Percentiles rank a stretch among this genome's conserved stretches.
phyloP scores from a whole-genome alignment of 2,113 vertebrate species.

The Corydoras sp. region DNA sequence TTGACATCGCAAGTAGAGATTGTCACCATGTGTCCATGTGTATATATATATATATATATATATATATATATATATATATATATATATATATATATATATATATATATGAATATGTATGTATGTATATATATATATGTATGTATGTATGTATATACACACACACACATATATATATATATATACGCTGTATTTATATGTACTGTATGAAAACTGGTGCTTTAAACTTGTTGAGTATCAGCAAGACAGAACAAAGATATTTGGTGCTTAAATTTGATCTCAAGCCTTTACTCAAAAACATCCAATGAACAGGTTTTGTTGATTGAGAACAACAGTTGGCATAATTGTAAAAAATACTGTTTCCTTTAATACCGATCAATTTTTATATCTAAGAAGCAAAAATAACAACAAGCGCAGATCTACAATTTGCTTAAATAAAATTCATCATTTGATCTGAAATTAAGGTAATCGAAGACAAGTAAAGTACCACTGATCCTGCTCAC shows the following conservation, averaged over 20 bases:
- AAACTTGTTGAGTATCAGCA: neutral
- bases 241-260: neutral
- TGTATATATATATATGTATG: no score
- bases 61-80: no score
- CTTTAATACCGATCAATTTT: no score
- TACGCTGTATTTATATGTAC: no score
- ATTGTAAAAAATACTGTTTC: no score
- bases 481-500: neutral
- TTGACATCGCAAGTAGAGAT: conserved; percentile 35
- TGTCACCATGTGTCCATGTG: neutral
- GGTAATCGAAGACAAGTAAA: conserved; percentile 13
- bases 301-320: neutral
- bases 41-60: no score
- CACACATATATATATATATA: no score
- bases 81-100: no score
- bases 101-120: no score
- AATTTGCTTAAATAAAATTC: neutral
- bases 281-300: neutral
- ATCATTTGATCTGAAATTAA: neutral
- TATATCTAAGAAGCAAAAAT: conserved; percentile 3
- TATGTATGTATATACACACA: no score
- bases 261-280: neutral
- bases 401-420: neutral
- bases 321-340: no score
- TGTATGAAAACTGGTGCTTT: neutral